A percentile compares a stretch with the other conserved stretches of the same genome.
These are phyloP conservation scores for Perizoma affinitatum DNA, from an alignment of 2,888 invertebrate genomes.

Conservation along the genomic window DNA sequence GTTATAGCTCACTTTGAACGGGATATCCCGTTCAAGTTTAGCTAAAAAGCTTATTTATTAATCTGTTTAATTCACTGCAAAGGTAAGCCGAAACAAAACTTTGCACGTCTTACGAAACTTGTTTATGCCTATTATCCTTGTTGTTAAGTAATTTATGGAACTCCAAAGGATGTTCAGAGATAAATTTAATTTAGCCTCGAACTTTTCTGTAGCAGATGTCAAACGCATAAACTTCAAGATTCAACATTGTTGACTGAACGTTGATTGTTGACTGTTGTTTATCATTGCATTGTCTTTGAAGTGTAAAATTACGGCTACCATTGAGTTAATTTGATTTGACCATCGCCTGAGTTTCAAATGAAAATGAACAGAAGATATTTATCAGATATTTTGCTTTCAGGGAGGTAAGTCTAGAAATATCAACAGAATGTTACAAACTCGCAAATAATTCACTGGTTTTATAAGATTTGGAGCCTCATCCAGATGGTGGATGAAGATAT, in stretches of 20 bases:
- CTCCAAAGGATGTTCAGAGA: slow-evolving; percentile 40
- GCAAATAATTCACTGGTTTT: slow-evolving; percentile 2
- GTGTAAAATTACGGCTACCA: slow-evolving; percentile 15
- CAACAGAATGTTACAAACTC: slow-evolving; percentile 5
- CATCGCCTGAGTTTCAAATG: slow-evolving; percentile 8
- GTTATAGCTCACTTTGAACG: too few relatives aligned
- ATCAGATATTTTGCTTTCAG: too few relatives aligned
- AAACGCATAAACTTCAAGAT: slow-evolving; percentile 43
- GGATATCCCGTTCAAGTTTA: neutral
- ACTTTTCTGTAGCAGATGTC: slow-evolving; percentile 49
- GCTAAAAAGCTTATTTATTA: slow-evolving; percentile 3
- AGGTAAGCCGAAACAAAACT: slow-evolving; percentile 15
- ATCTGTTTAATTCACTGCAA: slow-evolving; percentile 7
- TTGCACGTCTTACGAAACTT: slow-evolving; percentile 29
- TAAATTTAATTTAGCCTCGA: slow-evolving; percentile 49
- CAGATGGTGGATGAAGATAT: too few relatives aligned
- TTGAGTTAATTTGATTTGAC: slow-evolving; percentile 9
- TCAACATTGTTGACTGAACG: slow-evolving; percentile 40
- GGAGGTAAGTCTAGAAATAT: too few relatives aligned
- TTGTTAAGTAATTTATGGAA: slow-evolving; percentile 40
- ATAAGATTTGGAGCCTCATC: neutral
- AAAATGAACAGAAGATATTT: slow-evolving; percentile 6
- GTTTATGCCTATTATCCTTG: slow-evolving; percentile 39
- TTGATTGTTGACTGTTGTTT: neutral
- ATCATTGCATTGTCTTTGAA: slow-evolving; percentile 15